Percentiles rank a stretch among this genome's conserved stretches.
These are phyloP conservation scores for Megaptera novaeangliae DNA, from an alignment of 2,113 vertebrate genomes.

Conservation along the genomic window DNA sequence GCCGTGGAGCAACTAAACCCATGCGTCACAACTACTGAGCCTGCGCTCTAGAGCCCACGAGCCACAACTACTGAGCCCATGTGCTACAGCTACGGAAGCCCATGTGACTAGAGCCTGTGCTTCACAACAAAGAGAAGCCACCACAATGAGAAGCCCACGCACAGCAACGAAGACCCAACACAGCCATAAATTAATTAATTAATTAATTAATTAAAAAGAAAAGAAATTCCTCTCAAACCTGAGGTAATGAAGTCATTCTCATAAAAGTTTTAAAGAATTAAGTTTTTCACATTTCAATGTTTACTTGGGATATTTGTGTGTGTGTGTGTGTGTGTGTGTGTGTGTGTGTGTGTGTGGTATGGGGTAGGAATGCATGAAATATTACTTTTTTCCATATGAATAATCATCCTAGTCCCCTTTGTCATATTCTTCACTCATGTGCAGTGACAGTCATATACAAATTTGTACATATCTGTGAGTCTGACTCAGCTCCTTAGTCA, in stretches of 20 bases:
- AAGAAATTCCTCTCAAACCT: neutral
- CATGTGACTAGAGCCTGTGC: too few species aligned
- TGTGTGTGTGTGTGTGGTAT: neutral
- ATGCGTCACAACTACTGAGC: too few species aligned
- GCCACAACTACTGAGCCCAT: too few species aligned
- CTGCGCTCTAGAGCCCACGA: too few species aligned
- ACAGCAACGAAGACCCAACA: too few species aligned
- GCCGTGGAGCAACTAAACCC: too few species aligned
- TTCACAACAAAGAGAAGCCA: too few species aligned
- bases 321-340: neutral
- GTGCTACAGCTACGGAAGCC: too few species aligned
- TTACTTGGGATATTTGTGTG: neutral
- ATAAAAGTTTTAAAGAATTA: neutral
- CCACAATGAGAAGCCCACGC: too few species aligned
- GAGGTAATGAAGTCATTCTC: neutral
- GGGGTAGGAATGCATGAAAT: neutral
- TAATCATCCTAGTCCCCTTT: neutral
- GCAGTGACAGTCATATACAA: neutral
- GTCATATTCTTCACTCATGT: too few species aligned
- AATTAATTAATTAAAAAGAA: too few species aligned
- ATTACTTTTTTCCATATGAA: neutral
- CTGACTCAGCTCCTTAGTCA: neutral
- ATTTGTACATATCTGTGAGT: neutral
- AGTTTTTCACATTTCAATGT: neutral
- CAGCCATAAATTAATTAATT: too few species aligned